phyloP scores from a whole-genome alignment of 2,797 vertebrate genomes.

The Pygocentrus nattereri region DNA sequence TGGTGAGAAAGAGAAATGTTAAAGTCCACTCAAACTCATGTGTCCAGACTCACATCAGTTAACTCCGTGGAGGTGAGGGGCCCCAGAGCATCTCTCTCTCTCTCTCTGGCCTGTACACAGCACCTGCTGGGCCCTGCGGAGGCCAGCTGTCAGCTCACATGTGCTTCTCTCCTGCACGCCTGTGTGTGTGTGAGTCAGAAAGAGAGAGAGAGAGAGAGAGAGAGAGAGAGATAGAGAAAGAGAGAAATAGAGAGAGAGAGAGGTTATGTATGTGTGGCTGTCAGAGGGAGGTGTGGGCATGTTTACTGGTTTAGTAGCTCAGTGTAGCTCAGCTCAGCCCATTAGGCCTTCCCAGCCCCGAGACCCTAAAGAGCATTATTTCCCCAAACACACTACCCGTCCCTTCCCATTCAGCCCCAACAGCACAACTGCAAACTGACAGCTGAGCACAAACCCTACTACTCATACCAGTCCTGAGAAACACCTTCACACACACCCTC shows the following conservation, averaged over 20 bases:
- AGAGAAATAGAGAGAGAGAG: too few relatives aligned
- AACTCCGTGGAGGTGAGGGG: constrained; percentile 77
- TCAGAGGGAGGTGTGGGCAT: constrained; percentile 2
- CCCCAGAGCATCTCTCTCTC: constrained; percentile 55
- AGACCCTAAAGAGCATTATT: constrained; percentile 60
- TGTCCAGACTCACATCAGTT: constrained; percentile 78
- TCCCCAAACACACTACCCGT: constrained; percentile 62
- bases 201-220: too few relatives aligned
- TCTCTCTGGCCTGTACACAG: constrained; percentile 68
- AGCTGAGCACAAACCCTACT: constrained; percentile 28
- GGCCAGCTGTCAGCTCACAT: constrained; percentile 83
- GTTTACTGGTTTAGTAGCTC: constrained; percentile 16
- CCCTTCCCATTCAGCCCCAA: constrained; percentile 54
- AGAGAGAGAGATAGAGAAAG: too few relatives aligned
- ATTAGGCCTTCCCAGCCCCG: constrained; percentile 8
- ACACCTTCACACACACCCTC: not conserved
- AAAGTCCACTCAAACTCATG: constrained; percentile 60
- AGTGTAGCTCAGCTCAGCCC: not conserved
- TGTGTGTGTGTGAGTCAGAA: constrained; percentile 39
- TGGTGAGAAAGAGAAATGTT: constrained; percentile 77
- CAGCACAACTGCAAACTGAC: constrained; percentile 47
- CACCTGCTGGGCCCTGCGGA: constrained; percentile 83
- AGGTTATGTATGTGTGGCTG: not conserved
- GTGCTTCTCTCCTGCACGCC: constrained; percentile 69
- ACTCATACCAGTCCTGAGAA: not conserved